A percentile compares a stretch with the other conserved stretches of the same genome.
Evolutionary conservation across 2,797 vertebrate genomes (phyloP).

Genomic region (Sphenodon punctatus): DNA sequence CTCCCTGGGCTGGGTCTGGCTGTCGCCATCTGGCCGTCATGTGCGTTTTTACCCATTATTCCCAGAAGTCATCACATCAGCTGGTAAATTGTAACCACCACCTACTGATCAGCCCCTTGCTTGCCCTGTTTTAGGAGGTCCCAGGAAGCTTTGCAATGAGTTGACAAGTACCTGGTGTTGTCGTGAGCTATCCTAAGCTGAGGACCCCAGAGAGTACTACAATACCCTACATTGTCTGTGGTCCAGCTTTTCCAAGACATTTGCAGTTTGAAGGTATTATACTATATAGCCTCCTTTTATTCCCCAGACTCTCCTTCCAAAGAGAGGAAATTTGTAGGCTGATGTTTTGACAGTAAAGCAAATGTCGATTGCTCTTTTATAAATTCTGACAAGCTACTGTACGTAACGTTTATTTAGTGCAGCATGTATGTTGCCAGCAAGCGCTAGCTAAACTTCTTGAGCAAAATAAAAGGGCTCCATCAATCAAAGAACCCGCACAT

Average conservation of each 20-base stretch:
- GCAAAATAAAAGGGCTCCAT: conserved; percentile 40
- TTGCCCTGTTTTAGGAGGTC: conserved; percentile 15
- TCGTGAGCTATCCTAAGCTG: no score
- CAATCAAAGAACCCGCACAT: conserved; percentile 50
- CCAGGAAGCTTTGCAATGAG: conserved; percentile 35
- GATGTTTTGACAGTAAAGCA: conserved; percentile 72
- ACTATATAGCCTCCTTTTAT: background rate
- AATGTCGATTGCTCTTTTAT: conserved; percentile 69
- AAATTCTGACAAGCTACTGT: conserved; percentile 65
- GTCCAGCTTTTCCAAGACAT: conserved; percentile 12
- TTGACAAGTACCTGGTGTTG: background rate
- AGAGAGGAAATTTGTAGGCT: conserved; percentile 61
- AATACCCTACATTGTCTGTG: conserved; percentile 17
- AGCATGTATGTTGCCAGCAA: conserved; percentile 51
- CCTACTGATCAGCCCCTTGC: background rate
- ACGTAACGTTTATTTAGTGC: conserved; percentile 62
- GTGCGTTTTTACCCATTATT: no score
- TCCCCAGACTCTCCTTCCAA: conserved; percentile 49
- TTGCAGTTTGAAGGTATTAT: conserved; percentile 46
- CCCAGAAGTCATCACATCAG: background rate
- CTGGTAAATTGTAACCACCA: background rate
- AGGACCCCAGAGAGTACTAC: background rate
- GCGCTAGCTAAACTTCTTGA: conserved; percentile 58
- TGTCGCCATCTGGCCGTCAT: no score
- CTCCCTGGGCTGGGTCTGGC: no score